Evolutionary conservation across 2,113 vertebrate species (phyloP).

Genomic region (Osmerus eperlanus): DNA sequence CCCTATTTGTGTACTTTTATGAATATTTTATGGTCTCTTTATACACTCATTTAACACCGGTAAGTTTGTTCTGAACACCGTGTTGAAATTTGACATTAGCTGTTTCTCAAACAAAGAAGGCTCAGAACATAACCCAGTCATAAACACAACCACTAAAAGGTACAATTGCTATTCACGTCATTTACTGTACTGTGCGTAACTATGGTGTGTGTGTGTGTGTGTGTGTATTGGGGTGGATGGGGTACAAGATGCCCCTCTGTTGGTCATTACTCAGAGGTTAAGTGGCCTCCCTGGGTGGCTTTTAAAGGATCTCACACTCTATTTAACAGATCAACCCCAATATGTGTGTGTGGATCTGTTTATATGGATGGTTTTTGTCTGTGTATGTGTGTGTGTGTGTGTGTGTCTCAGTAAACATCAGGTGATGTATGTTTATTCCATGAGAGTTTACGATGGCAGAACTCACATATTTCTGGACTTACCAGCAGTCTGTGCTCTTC

Average conservation of each 20-base stretch:
- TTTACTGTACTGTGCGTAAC: neutral
- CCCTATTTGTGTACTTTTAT: slow-evolving; percentile 31
- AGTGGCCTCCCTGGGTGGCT: slow-evolving; percentile 1
- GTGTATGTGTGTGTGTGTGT: neutral
- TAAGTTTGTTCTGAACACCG: slow-evolving; percentile 4
- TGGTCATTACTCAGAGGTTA: neutral
- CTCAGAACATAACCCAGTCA: too few species aligned
- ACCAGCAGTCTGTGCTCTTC: slow-evolving; percentile 9
- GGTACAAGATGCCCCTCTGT: neutral
- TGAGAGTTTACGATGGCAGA: slow-evolving; percentile 17
- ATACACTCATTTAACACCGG: slow-evolving; percentile 13
- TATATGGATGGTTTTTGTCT: slow-evolving; percentile 8
- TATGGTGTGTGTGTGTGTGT: neutral
- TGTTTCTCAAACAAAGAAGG: slow-evolving; percentile 28
- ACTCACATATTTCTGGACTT: neutral
- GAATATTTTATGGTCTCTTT: slow-evolving; percentile 41
- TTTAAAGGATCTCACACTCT: slow-evolving; percentile 3
- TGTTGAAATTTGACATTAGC: slow-evolving; percentile 23
- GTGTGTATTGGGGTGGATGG: neutral
- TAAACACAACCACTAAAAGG: too few species aligned
- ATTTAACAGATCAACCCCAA: neutral
- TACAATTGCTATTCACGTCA: too few species aligned
- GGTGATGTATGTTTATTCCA: slow-evolving; percentile 47
- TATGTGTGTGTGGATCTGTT: slow-evolving; percentile 11
- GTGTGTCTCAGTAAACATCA: slow-evolving; percentile 48